Conservation (phyloP, 2,888 invertebrate species). For the Aethes cnicana region DNA sequence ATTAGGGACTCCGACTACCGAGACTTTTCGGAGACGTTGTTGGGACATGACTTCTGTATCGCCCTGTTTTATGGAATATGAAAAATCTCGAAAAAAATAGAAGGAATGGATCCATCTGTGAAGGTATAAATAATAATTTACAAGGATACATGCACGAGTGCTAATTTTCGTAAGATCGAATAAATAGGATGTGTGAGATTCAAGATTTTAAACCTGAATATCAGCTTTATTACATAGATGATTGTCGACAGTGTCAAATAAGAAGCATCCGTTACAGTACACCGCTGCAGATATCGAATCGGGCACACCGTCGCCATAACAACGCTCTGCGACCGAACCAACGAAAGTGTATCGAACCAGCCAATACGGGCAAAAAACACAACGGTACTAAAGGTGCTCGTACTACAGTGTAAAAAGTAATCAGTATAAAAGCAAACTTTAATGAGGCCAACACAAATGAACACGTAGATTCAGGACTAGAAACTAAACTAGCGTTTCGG, state of each 20-base stretch:
- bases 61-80: conserved; percentile 5
- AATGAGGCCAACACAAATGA: not conserved
- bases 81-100: not conserved
- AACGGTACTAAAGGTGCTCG: conserved; percentile 6
- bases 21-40: conserved; percentile 11
- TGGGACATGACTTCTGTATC: conserved; percentile 5
- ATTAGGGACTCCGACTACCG: conserved; percentile 29
- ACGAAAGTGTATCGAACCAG: conserved; percentile 70
- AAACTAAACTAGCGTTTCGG: conserved; percentile 36
- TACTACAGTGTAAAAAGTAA: not conserved
- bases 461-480: not conserved
- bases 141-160: too few relatives aligned
- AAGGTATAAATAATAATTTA: too few relatives aligned
- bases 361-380: conserved; percentile 49
- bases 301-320: conserved; percentile 67
- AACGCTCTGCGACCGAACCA: conserved; percentile 55
- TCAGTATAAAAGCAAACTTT: not conserved
- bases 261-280: not conserved
- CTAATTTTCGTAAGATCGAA: too few relatives aligned
- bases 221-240: too few relatives aligned
- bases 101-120: too few relatives aligned
- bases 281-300: conserved; percentile 54
- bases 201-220: too few relatives aligned
- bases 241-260: too few relatives aligned
- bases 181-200: too few relatives aligned